These are phyloP conservation scores for Tauraco erythrolophus DNA, from an alignment of 2,113 vertebrate genomes.

Conservation along the genomic window DNA sequence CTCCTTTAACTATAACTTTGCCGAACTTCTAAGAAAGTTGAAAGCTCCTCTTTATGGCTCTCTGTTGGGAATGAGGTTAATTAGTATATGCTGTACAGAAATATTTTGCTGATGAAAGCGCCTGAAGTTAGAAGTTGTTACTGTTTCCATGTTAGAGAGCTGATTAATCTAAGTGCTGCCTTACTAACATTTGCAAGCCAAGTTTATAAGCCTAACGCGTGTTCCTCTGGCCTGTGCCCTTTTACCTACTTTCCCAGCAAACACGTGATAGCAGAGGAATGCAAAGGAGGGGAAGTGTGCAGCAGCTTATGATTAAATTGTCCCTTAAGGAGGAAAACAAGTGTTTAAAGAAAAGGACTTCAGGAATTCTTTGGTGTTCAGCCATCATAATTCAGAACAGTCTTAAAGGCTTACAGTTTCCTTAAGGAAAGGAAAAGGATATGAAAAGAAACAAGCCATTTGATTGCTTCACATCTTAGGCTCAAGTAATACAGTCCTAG, in stretches of 20 bases:
- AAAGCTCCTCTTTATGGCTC: background rate
- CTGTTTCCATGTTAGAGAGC: background rate
- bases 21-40: background rate
- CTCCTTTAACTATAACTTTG: background rate
- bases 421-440: background rate
- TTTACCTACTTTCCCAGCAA: conserved; percentile 41
- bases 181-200: background rate
- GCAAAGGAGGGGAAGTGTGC: background rate
- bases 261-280: conserved; percentile 2
- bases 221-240: background rate
- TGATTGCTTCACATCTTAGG: background rate
- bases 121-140: background rate
- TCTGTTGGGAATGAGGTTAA: background rate
- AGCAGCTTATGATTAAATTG: background rate
- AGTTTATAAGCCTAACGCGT: background rate
- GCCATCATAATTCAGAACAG: background rate
- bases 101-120: background rate
- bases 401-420: background rate
- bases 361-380: background rate
- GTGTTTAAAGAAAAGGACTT: background rate
- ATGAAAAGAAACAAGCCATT: background rate
- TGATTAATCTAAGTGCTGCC: background rate
- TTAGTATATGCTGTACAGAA: background rate
- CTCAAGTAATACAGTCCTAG: background rate
- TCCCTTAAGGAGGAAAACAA: background rate